Base-by-base conservation (phyloP, 1,140 invertebrate genomes). In the Tribolium castaneum region DNA sequence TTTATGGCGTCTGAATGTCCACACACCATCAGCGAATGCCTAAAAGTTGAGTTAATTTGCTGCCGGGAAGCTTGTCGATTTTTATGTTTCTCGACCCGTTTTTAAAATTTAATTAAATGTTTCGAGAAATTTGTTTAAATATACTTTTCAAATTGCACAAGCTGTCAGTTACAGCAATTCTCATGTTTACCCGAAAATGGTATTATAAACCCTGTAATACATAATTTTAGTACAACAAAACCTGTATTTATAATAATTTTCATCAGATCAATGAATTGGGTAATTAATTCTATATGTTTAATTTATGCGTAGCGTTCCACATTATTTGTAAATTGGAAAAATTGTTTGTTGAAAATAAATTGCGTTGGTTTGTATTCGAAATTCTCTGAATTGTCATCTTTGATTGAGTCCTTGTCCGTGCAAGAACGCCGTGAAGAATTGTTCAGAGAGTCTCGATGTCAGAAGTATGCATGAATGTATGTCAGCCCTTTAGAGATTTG, bases 401-500 rank as follows among this genome's bases (percentile, higher is more conserved):
- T 45, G 39, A 7, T 45, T 45, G 39, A 45, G 2, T 45, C n/a
- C 9, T 45, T 3, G 39, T 45, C n/a, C 5, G 39, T 45, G 39
- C 1, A 39, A 39, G 9, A 56, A 56, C 22, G 4, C 12, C 19
- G 22, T 4, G 6, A 12, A n/a, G 6, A 35, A 14, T 66, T 66
- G 12, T 22, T 59, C 14, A 59, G 54, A 45, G 13, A 25, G 59
- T 66, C 13, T 66, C 30, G 25, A 35, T 35, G 34, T 6, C 25
- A 66, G 6, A 12, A 30, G 59, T 66, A 66, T 66, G 59, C 59
- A 66, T 22, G 59, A 39, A 66, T 25, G 56, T 25, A 30, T 62
- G 56, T 62, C 56, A 66, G 25, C 35, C 30, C 10, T 66, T 30
- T 22, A 34, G 59, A 66, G 59, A 66, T 66, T 66, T 66, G 59